Evolutionary conservation across 23 tunicate species (phyloP), one percentile per base, ranked within the genome.

Genomic region (Trididemnum nubilum): DNA sequence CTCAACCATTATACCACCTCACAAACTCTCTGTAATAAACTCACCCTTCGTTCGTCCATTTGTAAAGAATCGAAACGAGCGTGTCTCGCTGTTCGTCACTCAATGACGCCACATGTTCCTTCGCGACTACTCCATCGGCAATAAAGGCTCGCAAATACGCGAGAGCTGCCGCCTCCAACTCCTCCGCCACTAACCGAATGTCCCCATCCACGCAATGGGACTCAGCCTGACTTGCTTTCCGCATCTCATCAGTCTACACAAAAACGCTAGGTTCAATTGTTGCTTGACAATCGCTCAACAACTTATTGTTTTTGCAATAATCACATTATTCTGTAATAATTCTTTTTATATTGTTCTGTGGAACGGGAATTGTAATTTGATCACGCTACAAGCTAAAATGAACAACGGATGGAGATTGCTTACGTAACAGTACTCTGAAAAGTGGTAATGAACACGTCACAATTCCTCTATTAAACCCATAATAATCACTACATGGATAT

Each of bases 201-300:
- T 91, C 97, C n/a, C 97, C 97, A 52, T 91, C 97, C 49, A 82
- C 90, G 73, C 97, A 85, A 57, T 57, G 73, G 26, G 97, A 91
- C 66, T 91, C 73, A 3, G 86, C 97, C 31, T 85, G 85, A 31
- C 80, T 74, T 1, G 89, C 58, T 18, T 28, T 50, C 34, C 69
- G 29, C 81, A 83, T 72, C 54, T 57, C 34, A 9, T 31, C 67
- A n/a, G n/a, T 49, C 57, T 9, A 49, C 12, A 49, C 85, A 81
- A 66, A 64, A 64, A 64, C 71, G 9, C 30, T n/a, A 23, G 71
- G 71, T 64, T n/a, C 23, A 12, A 12, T 49, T 49, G 57, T 9
- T 18, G 15, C 18, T 49, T 49, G 15, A 18, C 18, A 9, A 12
- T 49, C 57, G 12, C 57, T 9, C 15, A 49, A 49, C 18, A 49